phyloP scores from a whole-genome alignment of 1,140 invertebrate genomes.

The Meloidogyne exigua region DNA sequence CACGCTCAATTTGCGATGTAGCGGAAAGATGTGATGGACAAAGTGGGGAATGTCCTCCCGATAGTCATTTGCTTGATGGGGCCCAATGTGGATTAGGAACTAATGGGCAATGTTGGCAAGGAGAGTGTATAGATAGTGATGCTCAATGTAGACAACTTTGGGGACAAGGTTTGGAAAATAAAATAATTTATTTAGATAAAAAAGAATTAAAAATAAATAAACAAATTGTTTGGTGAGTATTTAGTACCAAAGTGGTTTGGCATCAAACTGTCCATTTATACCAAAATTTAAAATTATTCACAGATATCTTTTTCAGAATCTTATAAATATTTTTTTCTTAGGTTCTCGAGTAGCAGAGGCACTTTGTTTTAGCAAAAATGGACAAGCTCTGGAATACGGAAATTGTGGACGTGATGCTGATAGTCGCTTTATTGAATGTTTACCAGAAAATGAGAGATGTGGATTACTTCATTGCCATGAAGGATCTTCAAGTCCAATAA shows the following conservation, averaged over 20 bases:
- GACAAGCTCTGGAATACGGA: constrained; percentile 61
- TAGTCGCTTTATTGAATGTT: constrained; percentile 46
- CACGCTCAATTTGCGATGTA: constrained; percentile 56
- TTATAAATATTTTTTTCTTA: background rate
- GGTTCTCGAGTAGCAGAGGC: constrained; percentile 44
- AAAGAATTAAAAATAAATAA: background rate
- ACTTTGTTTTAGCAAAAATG: constrained; percentile 55
- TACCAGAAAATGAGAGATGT: constrained; percentile 48
- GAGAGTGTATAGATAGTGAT: constrained; percentile 58
- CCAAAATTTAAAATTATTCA: constrained; percentile 17
- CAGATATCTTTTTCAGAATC: no score
- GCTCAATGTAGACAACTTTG: constrained; percentile 56
- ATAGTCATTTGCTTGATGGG: constrained; percentile 60
- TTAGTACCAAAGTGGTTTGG: no score
- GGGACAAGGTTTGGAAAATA: constrained; percentile 39
- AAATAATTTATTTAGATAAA: background rate
- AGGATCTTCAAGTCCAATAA: constrained; percentile 38
- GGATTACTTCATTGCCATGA: constrained; percentile 56
- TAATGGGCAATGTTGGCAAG: constrained; percentile 62
- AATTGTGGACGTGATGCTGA: constrained; percentile 54
- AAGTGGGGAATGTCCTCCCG: constrained; percentile 59
- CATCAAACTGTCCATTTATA: background rate
- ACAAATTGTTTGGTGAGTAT: no score
- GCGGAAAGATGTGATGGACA: constrained; percentile 60
- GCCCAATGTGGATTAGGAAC: constrained; percentile 49